Base-by-base conservation (phyloP, 2,888 invertebrate genomes). In the Eudemis profundana region DNA sequence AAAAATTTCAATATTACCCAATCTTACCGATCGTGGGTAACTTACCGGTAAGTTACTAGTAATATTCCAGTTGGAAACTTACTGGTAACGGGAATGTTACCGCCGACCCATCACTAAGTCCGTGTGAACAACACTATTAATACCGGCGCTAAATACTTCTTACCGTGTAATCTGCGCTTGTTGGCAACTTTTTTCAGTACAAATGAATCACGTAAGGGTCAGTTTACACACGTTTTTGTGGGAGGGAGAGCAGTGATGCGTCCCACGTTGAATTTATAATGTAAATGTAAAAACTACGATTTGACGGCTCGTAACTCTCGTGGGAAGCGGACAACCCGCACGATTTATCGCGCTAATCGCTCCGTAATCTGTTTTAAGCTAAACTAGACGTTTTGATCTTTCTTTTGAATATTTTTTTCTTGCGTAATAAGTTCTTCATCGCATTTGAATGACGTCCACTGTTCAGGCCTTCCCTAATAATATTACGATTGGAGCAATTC, bases 211-310 rank as follows among this genome's bases (percentile, higher is more conserved):
- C 53, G 46, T 50, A 65, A 62, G 67, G 67, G 67, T 65, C 67
- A 60, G 42, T 64, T 66, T 67, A 67, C 69, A 69, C 70, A 69
- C 69, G 70, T 71, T 71, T 71, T 71, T 71, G 66, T 68, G 29
- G 57, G 71, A 68, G 83, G 87, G 87, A 78, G 84, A 72, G 84
- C 90, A 90, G 81, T 86, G 89, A 83, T 81, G 89, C 90, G 84
- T 82, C 76, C 74, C 78, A 81, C 86, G 89, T 86, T 86, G 87
- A 88, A 89, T 87, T 83, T 82, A 80, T 85, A 83, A 82, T 81
- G 54, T 53, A 77, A 77, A 69, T 79, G 76, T 79, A 84, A 86
- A 84, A 86, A 86, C 83, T 78, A 80, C 83, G 83, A 90, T 90
- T 90, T 87, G 86, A 84, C 83, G 90, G 79, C 74, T 68, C 65